Conservation (phyloP, 2,888 invertebrate species). For the Steinernema scapterisci region DNA sequence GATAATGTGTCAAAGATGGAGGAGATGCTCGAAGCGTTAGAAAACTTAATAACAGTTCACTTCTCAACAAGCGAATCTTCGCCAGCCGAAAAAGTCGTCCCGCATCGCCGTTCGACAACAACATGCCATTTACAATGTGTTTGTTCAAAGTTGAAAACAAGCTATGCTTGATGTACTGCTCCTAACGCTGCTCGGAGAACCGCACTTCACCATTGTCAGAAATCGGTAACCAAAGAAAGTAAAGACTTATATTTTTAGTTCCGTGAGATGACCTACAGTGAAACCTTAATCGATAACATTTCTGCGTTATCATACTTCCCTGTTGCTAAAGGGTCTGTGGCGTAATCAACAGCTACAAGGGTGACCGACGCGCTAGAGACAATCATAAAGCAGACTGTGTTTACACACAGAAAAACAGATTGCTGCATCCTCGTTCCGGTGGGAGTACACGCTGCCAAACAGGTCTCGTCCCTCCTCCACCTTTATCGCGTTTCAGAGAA, state of each 20-base stretch:
- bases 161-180: slow-evolving; percentile 58
- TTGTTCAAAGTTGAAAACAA: slow-evolving; percentile 67
- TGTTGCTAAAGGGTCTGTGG: no score
- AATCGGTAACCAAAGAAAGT: slow-evolving; percentile 1
- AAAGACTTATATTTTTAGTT: slow-evolving; percentile 1
- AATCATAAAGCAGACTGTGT: no score
- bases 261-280: no score
- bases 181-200: neutral
- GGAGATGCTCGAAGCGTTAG: slow-evolving; percentile 63
- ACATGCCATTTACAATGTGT: slow-evolving; percentile 66
- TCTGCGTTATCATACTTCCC: no score
- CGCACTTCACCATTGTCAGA: neutral
- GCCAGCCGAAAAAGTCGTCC: slow-evolving; percentile 62
- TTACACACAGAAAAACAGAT: no score
- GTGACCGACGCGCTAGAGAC: no score
- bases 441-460: no score
- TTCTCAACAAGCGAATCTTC: slow-evolving; percentile 65
- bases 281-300: no score
- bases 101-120: slow-evolving; percentile 58
- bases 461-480: no score
- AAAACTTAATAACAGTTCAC: slow-evolving; percentile 63
- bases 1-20: slow-evolving; percentile 58
- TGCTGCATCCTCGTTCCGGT: no score
- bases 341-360: no score
- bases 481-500: no score